Conservation (phyloP, 2,888 invertebrate genomes). For the Drosophila trichaetosa region DNA sequence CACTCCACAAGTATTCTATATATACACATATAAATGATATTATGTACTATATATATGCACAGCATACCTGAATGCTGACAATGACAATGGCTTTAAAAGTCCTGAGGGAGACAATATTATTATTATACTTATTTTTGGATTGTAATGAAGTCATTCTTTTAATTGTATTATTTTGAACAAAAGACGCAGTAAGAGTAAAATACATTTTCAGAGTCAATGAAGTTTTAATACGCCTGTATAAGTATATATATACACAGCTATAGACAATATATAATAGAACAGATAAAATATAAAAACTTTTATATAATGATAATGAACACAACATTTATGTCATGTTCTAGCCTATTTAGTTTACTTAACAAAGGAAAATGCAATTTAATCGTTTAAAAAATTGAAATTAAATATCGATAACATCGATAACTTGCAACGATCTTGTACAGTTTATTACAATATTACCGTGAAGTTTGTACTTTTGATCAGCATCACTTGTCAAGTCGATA, state of each 20-base stretch:
- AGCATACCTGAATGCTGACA: constrained; percentile 31
- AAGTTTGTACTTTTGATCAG: not conserved
- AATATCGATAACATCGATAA: too few species aligned
- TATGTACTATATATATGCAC: not conserved
- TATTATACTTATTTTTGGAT: constrained; percentile 4
- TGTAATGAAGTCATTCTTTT: constrained; percentile 23
- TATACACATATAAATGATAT: not conserved
- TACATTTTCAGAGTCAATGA: not conserved
- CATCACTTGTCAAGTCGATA: not conserved
- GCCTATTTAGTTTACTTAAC: not conserved
- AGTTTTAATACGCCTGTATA: not conserved
- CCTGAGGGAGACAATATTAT: constrained; percentile 41
- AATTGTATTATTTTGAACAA: constrained; percentile 17
- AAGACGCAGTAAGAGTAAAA: not conserved
- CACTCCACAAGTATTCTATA: not conserved
- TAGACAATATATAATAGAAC: not conserved
- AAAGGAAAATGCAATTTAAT: not conserved
- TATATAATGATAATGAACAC: not conserved
- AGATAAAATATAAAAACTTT: not conserved
- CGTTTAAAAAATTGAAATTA: too few species aligned
- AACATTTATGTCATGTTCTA: not conserved
- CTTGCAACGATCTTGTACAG: not conserved
- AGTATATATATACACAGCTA: not conserved
- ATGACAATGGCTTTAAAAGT: constrained; percentile 28
- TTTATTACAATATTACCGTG: too few species aligned